Percentiles rank a stretch among this genome's conserved stretches.
Evolutionary conservation across 2,797 vertebrate genomes (phyloP).

Genomic region (Arnoldichthys spilopterus): DNA sequence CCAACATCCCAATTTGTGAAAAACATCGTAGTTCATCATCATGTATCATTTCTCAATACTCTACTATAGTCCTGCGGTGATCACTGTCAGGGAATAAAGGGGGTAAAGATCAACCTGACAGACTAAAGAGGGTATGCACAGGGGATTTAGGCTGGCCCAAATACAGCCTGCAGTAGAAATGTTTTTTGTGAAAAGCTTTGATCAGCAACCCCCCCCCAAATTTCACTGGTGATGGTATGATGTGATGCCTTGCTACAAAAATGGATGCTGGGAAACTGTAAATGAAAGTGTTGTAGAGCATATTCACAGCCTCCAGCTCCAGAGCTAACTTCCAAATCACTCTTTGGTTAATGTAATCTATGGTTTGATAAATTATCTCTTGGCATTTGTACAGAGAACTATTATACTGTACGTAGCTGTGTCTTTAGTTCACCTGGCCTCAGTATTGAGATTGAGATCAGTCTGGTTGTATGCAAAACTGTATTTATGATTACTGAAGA

Average conservation of each 20-base stretch:
- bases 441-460: no score
- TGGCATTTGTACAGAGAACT: no score
- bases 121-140: constrained; percentile 62
- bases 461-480: no score
- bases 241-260: background rate
- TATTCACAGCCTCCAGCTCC: background rate
- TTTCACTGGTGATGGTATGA: constrained; percentile 1
- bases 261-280: background rate
- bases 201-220: constrained; percentile 67
- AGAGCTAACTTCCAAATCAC: background rate
- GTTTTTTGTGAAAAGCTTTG: constrained; percentile 76
- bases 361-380: background rate
- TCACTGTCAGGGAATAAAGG: constrained; percentile 17
- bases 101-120: constrained; percentile 23
- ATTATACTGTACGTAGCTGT: no score
- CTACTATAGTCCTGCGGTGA: constrained; percentile 9
- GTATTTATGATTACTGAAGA: no score
- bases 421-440: no score
- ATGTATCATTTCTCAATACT: constrained; percentile 1
- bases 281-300: constrained; percentile 12
- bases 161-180: constrained; percentile 71
- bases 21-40: background rate
- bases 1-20: background rate
- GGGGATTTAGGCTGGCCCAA: constrained; percentile 67
- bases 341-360: background rate